Percentiles rank a stretch among this genome's conserved stretches.
Conservation (phyloP, 1,140 invertebrate genomes). For the Drosophila tani region DNA sequence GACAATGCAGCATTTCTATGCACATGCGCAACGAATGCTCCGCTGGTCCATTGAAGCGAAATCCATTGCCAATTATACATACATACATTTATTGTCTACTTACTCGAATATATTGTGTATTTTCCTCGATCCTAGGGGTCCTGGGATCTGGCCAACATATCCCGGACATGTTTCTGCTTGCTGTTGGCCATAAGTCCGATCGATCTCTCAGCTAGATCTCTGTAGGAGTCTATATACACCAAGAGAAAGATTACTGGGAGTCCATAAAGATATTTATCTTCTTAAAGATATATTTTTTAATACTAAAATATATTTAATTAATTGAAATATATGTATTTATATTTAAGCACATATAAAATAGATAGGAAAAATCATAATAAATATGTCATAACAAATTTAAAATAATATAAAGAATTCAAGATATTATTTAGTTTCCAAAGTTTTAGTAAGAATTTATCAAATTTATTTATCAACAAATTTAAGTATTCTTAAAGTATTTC, state of each 20-base stretch:
- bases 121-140: constrained; percentile 7
- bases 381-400: background rate
- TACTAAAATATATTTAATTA: background rate
- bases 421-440: background rate
- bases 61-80: constrained; percentile 60
- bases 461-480: too few relatives aligned
- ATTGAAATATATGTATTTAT: too few relatives aligned
- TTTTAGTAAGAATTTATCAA: too few relatives aligned
- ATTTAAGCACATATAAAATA: too few relatives aligned
- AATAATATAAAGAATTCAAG: too few relatives aligned
- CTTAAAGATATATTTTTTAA: background rate
- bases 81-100: constrained; percentile 55
- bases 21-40: constrained; percentile 77
- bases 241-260: background rate
- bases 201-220: constrained; percentile 6
- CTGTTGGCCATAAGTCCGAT: constrained; percentile 32
- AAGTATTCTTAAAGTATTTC: background rate
- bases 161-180: constrained; percentile 42
- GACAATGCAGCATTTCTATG: constrained; percentile 54
- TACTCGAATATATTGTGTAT: constrained; percentile 31
- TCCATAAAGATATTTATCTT: too few relatives aligned
- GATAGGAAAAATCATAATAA: too few relatives aligned
- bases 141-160: constrained; percentile 34
- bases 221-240: background rate
- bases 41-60: constrained; percentile 46